phyloP scores from a whole-genome alignment of 2,888 invertebrate genomes.

The Phorcus lineatus region DNA sequence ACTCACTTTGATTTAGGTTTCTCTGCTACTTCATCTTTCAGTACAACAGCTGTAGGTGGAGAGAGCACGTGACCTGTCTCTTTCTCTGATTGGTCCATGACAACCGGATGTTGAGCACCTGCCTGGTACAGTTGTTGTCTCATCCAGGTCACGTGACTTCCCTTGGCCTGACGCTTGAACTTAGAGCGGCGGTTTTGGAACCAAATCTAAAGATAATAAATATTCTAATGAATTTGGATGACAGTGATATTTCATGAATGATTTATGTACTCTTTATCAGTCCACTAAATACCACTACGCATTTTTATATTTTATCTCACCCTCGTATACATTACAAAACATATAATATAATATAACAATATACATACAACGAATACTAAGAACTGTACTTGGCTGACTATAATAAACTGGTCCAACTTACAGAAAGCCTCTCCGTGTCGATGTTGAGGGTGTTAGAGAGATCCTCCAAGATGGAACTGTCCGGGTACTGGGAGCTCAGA shows the following conservation, averaged over 20 bases:
- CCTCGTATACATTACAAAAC: too few relatives aligned
- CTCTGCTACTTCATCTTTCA: neutral
- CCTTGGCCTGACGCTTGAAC: slow-evolving; percentile 21
- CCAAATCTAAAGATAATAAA: slow-evolving; percentile 3
- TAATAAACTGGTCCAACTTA: neutral
- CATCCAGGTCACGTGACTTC: slow-evolving; percentile 11
- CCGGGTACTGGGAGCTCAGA: slow-evolving; percentile 1
- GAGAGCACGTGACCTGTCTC: slow-evolving; percentile 1
- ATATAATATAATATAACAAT: too few relatives aligned
- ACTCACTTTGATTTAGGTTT: slow-evolving; percentile 16
- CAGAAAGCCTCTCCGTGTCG: neutral
- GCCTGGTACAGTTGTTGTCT: slow-evolving; percentile 18
- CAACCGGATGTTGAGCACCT: neutral
- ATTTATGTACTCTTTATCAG: too few relatives aligned
- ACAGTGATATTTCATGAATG: too few relatives aligned
- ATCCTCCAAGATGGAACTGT: slow-evolving; percentile 21
- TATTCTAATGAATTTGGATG: too few relatives aligned
- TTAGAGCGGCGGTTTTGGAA: slow-evolving; percentile 26
- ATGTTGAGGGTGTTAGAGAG: slow-evolving; percentile 17
- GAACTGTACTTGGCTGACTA: too few relatives aligned
- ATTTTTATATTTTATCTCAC: too few relatives aligned
- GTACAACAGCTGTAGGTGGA: neutral
- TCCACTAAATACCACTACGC: too few relatives aligned
- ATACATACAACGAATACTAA: too few relatives aligned
- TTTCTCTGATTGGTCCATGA: neutral